Evolutionary conservation across 2,797 vertebrate species (phyloP).

Genomic region (Gymnothorax reevesii): DNA sequence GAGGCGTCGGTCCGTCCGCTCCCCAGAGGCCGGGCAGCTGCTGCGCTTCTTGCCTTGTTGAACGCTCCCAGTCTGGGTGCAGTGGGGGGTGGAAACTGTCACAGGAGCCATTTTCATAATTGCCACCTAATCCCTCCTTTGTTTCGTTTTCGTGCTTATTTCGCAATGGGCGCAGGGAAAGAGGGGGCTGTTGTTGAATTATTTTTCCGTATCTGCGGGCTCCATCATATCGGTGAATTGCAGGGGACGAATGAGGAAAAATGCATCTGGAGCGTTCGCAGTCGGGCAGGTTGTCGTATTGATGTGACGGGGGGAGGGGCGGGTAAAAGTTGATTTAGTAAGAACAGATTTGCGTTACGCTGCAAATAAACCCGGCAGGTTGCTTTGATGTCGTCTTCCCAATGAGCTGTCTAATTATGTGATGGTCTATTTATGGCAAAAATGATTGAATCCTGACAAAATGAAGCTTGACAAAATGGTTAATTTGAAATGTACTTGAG

Average conservation of each 20-base stretch:
- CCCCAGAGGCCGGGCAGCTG: slow-evolving; percentile 64
- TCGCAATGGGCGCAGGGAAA: slow-evolving; percentile 55
- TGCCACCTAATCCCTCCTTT: slow-evolving; percentile 69
- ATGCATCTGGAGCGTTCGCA: not conserved
- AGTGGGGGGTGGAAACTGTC: slow-evolving; percentile 45
- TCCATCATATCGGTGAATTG: not conserved
- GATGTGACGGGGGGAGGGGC: not conserved
- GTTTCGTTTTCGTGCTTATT: slow-evolving; percentile 52
- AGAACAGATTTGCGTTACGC: not conserved
- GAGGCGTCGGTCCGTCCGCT: slow-evolving; percentile 57
- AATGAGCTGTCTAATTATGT: slow-evolving; percentile 9
- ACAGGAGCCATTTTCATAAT: slow-evolving; percentile 69
- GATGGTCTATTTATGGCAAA: slow-evolving; percentile 13
- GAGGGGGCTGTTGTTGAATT: slow-evolving; percentile 59
- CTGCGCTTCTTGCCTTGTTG: slow-evolving; percentile 55
- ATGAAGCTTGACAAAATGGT: slow-evolving; percentile 29
- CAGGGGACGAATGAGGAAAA: not conserved
- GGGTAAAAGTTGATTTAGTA: slow-evolving; percentile 7
- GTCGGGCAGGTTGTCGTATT: not conserved
- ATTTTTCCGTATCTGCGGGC: slow-evolving; percentile 45
- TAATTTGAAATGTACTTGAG: slow-evolving; percentile 28
- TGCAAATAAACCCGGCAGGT: not conserved
- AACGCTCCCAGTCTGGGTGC: slow-evolving; percentile 35
- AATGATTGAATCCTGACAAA: slow-evolving; percentile 21
- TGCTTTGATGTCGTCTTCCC: slow-evolving; percentile 6